A percentile compares a stretch with the other conserved stretches of the same genome.
These are phyloP conservation scores for Meloe dianella DNA, from an alignment of 2,888 invertebrate species.

Conservation along the genomic window DNA sequence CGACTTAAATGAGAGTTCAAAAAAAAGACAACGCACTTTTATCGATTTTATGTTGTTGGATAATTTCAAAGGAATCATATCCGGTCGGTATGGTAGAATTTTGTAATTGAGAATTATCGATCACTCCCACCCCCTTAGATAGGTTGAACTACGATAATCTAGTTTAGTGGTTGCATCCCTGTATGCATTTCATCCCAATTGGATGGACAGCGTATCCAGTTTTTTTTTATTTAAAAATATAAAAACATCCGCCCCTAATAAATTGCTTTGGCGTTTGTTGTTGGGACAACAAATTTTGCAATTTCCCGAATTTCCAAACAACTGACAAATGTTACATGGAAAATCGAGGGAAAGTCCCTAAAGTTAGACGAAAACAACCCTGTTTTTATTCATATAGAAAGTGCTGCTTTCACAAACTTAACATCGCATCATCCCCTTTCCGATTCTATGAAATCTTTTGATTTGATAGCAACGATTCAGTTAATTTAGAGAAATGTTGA, in stretches of 20 bases:
- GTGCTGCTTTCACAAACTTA: too few species aligned
- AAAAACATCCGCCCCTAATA: too few species aligned
- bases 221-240: too few species aligned
- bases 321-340: not conserved
- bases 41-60: not conserved
- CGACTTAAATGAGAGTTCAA: not conserved
- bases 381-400: not conserved
- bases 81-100: not conserved
- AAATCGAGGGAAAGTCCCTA: not conserved
- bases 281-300: not conserved
- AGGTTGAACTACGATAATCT: not conserved
- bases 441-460: not conserved
- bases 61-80: constrained; percentile 1
- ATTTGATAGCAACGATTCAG: not conserved
- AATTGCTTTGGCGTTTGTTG: too few species aligned
- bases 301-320: not conserved
- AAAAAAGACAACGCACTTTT: too few species aligned
- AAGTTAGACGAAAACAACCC: not conserved
- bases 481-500: constrained; percentile 8
- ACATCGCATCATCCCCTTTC: not conserved
- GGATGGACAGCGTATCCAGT: not conserved
- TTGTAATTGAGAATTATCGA: constrained; percentile 6
- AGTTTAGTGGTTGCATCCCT: constrained; percentile 1
- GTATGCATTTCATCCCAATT: not conserved
- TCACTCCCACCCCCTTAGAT: not conserved